Evolutionary conservation across 2,797 vertebrate species (phyloP), one percentile per base, ranked within the genome.

Genomic region (Lophius americanus): DNA sequence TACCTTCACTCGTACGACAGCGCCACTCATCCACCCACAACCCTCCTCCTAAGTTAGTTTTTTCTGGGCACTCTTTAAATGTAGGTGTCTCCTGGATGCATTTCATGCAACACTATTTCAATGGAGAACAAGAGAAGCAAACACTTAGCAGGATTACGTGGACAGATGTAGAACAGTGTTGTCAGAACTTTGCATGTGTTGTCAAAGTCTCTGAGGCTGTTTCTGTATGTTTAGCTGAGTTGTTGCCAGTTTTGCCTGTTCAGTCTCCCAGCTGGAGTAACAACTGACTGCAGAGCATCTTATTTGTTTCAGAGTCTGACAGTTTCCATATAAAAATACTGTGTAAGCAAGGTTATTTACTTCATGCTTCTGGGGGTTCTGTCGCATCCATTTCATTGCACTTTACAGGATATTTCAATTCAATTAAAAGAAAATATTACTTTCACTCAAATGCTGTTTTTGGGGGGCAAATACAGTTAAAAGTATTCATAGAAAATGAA

Each of bases 221-320:
- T 83, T 71, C 81, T 89, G 88, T 89, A 60, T 86, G 77, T 84
- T 85, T 88, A 87, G 86, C 83, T 88, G 85, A 85, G 85, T 90
- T 85, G 77, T 88, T 88, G 83, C 78, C 69, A 70, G 80, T 85
- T 84, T 80, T 90, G 86, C 82, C 90, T 87, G 84, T 89, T 79
- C 88, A 82, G 82, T 70, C 79, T 83, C 87, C 75, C 89, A 89
- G 91, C 89, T 90, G 89, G 86, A 91, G 85, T 73, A 86, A 90
- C 84, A 87, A 87, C 66, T 68, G 67, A 72, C 86, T 73, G 74
- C 81, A 81, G 81, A 73, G 70, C 4, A 62, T 32, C 76, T 79
- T 81, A 73, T 76, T 68, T 72, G 58, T 66, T 75, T 72, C 51
- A 50, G 82, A 69, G 54, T 54, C 56, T 44, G 53, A 66, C 68